Conservation (phyloP, 64 coral and sea anemone genomes). For the Montipora efflorescens region DNA sequence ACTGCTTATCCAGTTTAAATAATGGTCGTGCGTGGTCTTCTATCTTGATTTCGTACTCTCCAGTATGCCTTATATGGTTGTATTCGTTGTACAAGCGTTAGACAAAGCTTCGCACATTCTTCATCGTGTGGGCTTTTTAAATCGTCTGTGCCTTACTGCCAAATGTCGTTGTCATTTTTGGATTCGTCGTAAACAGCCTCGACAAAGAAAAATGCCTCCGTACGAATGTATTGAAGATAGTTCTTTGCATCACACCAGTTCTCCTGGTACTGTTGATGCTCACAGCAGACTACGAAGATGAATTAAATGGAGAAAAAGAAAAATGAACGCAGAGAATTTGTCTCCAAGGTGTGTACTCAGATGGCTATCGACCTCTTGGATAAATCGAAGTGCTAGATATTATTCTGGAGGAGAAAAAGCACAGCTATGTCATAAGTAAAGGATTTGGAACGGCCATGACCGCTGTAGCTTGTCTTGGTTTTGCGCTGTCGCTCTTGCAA, state of each 20-base stretch:
- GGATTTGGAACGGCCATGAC: too few relatives aligned
- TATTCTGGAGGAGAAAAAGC: too few relatives aligned
- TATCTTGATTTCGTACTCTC: not conserved
- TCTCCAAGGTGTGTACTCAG: too few relatives aligned
- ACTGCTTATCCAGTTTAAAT: not conserved
- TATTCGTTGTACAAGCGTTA: too few relatives aligned
- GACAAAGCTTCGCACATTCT: not conserved
- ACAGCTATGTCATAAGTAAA: too few relatives aligned
- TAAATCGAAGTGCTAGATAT: too few relatives aligned
- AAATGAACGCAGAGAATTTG: too few relatives aligned
- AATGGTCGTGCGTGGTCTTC: not conserved
- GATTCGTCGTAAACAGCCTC: not conserved
- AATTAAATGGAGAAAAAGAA: too few relatives aligned
- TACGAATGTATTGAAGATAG: constrained; percentile 4
- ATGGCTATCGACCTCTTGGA: too few relatives aligned
- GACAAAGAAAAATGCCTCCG: not conserved
- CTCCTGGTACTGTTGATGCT: not conserved
- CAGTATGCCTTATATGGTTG: not conserved
- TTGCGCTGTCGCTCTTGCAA: too few relatives aligned
- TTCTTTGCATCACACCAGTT: constrained; percentile 14
- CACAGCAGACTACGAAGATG: not conserved
- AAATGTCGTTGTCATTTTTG: not conserved
- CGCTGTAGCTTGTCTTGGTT: too few relatives aligned
- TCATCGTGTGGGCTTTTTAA: not conserved
- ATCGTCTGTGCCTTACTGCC: not conserved